phyloP scores from a whole-genome alignment of 2,797 vertebrate genomes.

The Novumbra hubbsi region DNA sequence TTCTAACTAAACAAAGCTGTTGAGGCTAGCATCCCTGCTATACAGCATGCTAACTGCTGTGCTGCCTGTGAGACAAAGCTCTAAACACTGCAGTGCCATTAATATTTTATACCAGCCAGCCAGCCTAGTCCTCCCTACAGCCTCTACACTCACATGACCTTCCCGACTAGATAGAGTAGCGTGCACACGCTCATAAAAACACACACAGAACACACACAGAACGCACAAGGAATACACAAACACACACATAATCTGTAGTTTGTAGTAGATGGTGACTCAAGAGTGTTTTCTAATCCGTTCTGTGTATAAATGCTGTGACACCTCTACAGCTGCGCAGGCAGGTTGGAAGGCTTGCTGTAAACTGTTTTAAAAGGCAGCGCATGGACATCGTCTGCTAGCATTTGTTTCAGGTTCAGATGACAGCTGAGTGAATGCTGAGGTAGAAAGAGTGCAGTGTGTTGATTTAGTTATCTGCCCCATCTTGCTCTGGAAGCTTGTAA shows the following conservation, averaged over 20 bases:
- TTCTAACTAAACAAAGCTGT: neutral
- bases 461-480: neutral
- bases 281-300: neutral
- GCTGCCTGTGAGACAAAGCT: neutral
- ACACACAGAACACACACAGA: neutral
- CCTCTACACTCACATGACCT: slow-evolving; percentile 13
- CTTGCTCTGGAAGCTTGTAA: neutral
- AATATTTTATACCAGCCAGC: neutral
- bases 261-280: neutral
- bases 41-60: neutral
- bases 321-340: neutral
- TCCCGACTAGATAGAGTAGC: neutral
- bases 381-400: slow-evolving; percentile 5
- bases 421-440: slow-evolving; percentile 1
- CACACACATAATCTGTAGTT: neutral
- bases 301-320: neutral
- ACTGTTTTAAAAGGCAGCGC: neutral
- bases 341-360: neutral
- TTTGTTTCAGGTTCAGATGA: neutral
- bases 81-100: slow-evolving; percentile 8
- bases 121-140: neutral
- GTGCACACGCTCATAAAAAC: neutral
- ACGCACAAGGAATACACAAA: neutral
- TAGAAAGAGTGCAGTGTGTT: neutral
- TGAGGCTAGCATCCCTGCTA: neutral